phyloP scores from a whole-genome alignment of 2,888 invertebrate species.

The Hipparchia sbordonii region DNA sequence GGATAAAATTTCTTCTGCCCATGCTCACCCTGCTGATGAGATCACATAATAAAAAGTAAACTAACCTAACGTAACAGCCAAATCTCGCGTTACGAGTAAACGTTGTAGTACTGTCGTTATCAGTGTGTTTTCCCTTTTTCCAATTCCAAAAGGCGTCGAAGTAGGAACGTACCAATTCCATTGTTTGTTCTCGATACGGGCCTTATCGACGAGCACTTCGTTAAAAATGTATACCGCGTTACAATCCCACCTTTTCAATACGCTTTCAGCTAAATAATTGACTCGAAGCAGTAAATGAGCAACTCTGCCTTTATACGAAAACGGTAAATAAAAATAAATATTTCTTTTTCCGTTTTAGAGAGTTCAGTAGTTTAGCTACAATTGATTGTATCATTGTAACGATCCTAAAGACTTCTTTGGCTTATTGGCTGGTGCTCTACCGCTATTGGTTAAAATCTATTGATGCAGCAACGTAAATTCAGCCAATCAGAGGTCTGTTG shows the following conservation, averaged over 20 bases:
- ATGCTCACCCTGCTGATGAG: too few species aligned
- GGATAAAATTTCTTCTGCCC: too few species aligned
- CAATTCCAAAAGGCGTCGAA: constrained; percentile 23
- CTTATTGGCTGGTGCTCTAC: too few species aligned
- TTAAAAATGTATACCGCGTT: constrained; percentile 38
- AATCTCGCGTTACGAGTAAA: neutral
- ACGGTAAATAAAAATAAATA: neutral
- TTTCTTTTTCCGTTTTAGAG: neutral
- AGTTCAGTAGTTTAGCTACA: neutral
- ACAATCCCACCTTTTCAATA: constrained; percentile 34
- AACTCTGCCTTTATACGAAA: neutral
- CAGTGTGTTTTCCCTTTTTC: constrained; percentile 22
- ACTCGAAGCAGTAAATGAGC: constrained; percentile 29
- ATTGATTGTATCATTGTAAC: too few species aligned
- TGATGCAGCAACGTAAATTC: too few species aligned
- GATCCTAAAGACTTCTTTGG: too few species aligned
- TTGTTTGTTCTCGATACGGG: constrained; percentile 39
- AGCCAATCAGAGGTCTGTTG: too few species aligned
- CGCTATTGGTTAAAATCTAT: too few species aligned
- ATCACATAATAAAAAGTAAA: neutral
- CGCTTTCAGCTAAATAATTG: constrained; percentile 30
- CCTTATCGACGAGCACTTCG: constrained; percentile 37
- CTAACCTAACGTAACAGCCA: neutral
- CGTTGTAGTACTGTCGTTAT: constrained; percentile 17
- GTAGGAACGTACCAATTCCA: constrained; percentile 28